A percentile compares a stretch with the other conserved stretches of the same genome.
These are phyloP conservation scores for Aphaenogaster rudis DNA, from an alignment of 1,140 invertebrate species.

Conservation along the genomic window DNA sequence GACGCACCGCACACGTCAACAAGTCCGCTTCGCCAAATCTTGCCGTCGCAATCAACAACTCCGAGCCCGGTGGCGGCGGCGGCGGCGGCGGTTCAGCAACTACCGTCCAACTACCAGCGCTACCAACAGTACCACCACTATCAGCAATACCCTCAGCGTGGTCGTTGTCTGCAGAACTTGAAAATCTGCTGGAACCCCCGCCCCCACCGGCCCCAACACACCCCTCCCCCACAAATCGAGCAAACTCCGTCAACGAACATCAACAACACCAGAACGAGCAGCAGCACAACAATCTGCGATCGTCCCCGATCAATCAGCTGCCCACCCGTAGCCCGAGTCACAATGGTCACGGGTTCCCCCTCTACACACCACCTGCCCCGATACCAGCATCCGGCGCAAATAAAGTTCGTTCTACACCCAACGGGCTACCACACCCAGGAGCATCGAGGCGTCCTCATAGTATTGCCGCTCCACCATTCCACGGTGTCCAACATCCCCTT, in stretches of 20 bases:
- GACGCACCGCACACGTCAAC: slow-evolving; percentile 78
- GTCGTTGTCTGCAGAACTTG: slow-evolving; percentile 81
- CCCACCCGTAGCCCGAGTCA: slow-evolving; percentile 82
- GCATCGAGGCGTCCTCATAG: slow-evolving; percentile 86
- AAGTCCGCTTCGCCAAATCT: slow-evolving; percentile 76
- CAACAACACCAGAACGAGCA: slow-evolving; percentile 72
- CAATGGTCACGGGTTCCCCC: slow-evolving; percentile 87
- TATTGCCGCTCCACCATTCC: slow-evolving; percentile 84
- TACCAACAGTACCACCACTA: slow-evolving; percentile 80
- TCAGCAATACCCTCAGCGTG: slow-evolving; percentile 80
- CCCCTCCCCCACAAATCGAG: slow-evolving; percentile 68
- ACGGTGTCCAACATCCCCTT: slow-evolving; percentile 75
- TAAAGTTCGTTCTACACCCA: slow-evolving; percentile 86
- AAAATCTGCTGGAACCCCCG: slow-evolving; percentile 82
- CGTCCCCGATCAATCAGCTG: slow-evolving; percentile 78
- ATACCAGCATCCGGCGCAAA: slow-evolving; percentile 85
- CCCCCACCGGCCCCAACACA: slow-evolving; percentile 83
- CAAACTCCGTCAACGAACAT: slow-evolving; percentile 64
- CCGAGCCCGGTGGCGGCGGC: slow-evolving; percentile 66
- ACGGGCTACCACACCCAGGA: slow-evolving; percentile 85
- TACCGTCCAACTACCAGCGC: slow-evolving; percentile 79
- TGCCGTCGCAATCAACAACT: slow-evolving; percentile 72
- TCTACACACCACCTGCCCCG: slow-evolving; percentile 88
- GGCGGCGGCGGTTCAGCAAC: slow-evolving; percentile 64
- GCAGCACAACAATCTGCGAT: slow-evolving; percentile 76